A percentile compares a stretch with the other conserved stretches of the same genome.
phyloP scores from a whole-genome alignment of 2,797 vertebrate species.

The Microctenopoma lineatum region DNA sequence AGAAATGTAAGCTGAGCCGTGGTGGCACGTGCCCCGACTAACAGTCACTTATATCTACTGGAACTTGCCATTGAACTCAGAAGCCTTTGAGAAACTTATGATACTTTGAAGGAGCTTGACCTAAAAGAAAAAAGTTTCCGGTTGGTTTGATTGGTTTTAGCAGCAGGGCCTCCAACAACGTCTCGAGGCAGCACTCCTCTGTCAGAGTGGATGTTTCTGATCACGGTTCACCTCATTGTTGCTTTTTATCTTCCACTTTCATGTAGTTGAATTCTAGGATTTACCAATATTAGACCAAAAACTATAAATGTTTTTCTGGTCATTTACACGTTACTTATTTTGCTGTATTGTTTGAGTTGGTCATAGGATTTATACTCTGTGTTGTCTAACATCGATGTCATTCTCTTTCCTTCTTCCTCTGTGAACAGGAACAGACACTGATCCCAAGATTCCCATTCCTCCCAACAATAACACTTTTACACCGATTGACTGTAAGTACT shows the following conservation, averaged over 20 bases:
- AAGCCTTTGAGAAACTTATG: background rate
- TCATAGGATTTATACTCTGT: background rate
- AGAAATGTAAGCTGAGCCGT: background rate
- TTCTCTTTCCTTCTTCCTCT: slow-evolving; percentile 4
- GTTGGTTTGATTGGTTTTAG: background rate
- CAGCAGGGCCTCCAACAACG: background rate
- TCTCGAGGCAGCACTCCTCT: background rate
- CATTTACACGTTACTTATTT: too few species aligned
- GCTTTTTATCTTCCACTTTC: background rate
- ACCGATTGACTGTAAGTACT: slow-evolving; percentile 70
- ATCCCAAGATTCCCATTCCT: slow-evolving; percentile 58
- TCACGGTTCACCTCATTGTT: background rate
- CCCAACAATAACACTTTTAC: slow-evolving; percentile 65
- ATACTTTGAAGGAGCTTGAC: slow-evolving; percentile 3
- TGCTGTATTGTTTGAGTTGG: background rate
- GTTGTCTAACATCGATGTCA: background rate
- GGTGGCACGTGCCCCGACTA: background rate
- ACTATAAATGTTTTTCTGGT: too few species aligned
- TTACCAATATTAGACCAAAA: too few species aligned
- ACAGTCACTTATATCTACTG: background rate
- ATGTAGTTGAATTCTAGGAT: background rate
- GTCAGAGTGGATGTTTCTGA: background rate
- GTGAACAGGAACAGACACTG: slow-evolving; percentile 67
- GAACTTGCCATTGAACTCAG: slow-evolving; percentile 2
- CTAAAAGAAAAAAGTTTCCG: background rate